Evolutionary conservation across 2,797 vertebrate species (phyloP).

Genomic region (Megaceryle alcyon): DNA sequence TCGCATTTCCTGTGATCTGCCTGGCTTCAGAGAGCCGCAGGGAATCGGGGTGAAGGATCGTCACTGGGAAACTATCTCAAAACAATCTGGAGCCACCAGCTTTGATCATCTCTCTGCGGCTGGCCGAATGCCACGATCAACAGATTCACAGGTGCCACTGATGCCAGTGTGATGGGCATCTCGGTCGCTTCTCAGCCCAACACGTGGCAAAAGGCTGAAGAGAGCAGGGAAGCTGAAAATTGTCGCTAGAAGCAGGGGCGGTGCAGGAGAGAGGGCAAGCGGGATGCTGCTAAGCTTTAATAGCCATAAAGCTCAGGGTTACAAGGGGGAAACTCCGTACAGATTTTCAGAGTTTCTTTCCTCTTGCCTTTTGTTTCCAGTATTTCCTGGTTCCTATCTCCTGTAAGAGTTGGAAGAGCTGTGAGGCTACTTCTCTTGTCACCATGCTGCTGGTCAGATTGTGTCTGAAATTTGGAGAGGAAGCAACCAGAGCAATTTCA

Average conservation of each 20-base stretch:
- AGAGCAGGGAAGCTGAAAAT: not conserved
- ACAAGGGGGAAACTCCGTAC: accelerated
- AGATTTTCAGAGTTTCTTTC: not conserved
- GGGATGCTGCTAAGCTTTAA: not conserved
- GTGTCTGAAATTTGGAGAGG: not conserved
- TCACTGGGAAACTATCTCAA: not conserved
- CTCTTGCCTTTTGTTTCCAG: not conserved
- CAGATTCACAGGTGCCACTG: accelerated
- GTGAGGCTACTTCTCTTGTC: not conserved
- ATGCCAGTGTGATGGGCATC: not conserved
- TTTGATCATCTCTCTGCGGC: not conserved
- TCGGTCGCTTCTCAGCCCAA: not conserved
- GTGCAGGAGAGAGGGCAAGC: not conserved
- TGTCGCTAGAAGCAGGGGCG: not conserved
- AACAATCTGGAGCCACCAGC: not conserved
- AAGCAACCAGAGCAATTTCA: not conserved
- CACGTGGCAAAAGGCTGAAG: not conserved
- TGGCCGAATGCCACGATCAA: not conserved
- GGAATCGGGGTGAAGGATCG: not conserved
- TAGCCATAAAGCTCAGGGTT: not conserved
- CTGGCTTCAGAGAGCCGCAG: not conserved
- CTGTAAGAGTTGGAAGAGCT: not conserved
- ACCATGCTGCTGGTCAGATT: not conserved
- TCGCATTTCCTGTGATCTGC: not conserved
- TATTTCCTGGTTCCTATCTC: not conserved